phyloP scores from a whole-genome alignment of 1,140 invertebrate genomes.

The Penaeus chinensis region DNA sequence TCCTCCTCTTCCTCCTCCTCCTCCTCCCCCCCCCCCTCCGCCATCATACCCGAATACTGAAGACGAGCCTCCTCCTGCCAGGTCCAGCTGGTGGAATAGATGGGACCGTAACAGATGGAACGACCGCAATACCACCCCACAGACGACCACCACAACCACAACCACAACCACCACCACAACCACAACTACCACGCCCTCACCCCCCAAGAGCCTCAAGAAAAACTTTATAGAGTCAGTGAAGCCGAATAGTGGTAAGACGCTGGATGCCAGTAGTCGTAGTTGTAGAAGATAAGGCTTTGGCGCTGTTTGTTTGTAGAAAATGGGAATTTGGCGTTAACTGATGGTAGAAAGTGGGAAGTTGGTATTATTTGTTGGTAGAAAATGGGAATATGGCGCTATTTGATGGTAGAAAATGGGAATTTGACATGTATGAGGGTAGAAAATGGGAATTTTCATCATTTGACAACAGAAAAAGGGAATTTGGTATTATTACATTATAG shows the following conservation, averaged over 20 bases:
- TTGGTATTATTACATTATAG: slow-evolving; percentile 24
- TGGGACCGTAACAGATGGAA: slow-evolving; percentile 42
- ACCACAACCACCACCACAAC: slow-evolving; percentile 57
- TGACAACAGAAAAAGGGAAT: slow-evolving; percentile 33
- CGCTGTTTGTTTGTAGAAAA: neutral
- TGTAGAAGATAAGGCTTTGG: neutral
- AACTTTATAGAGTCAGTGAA: slow-evolving; percentile 47
- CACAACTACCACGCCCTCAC: slow-evolving; percentile 53
- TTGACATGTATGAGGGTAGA: neutral
- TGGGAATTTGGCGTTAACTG: neutral
- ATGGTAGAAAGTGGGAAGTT: too few relatives aligned
- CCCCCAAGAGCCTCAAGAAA: slow-evolving; percentile 54
- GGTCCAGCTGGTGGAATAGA: slow-evolving; percentile 50
- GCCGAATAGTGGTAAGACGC: slow-evolving; percentile 27
- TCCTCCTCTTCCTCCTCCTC: too few relatives aligned
- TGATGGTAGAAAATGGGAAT: slow-evolving; percentile 17
- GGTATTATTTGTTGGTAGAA: too few relatives aligned
- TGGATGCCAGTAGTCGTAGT: neutral
- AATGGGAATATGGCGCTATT: too few relatives aligned
- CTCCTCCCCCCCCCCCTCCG: too few relatives aligned
- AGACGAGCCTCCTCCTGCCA: neutral
- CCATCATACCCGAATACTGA: too few relatives aligned
- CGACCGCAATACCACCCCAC: slow-evolving; percentile 36
- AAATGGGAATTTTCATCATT: neutral
- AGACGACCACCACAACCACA: slow-evolving; percentile 56